Evolutionary conservation across 2,113 vertebrate species (phyloP), one percentile per base, ranked within the genome.

Genomic region (Campylomormyrus tamandua): DNA sequence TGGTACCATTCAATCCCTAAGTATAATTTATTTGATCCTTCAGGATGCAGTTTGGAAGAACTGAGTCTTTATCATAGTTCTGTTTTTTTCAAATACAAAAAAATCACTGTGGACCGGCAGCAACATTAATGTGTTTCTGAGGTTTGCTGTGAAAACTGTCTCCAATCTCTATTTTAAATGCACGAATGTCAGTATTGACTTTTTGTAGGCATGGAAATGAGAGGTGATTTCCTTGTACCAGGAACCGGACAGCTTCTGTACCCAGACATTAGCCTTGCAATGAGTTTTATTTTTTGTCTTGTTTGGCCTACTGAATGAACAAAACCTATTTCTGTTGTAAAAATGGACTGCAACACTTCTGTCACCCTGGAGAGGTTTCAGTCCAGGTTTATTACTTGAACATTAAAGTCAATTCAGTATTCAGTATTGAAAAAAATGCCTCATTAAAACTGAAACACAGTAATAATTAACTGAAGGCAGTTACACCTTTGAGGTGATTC

Each of bases 271-370:
- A 90, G 87, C 58, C 27, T 9, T 39, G 27, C 3, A 53, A 35
- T 62, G 52, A 92, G 90, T 92, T 70, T 39, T 21, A 56, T 56
- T 35, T 42, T 83, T 46, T 83, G 31, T 31, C 91, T 48, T 58
- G 88, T 91, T 90, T 91, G 74, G 91, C 46, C 91, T 88, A 58
- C 90, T 89, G 91, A 88, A 70, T 62, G 89, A 66, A 91, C 91
- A 93, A 94, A 95, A 70, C 62, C 3, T 31, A 70, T 31, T 70
- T 70, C 62, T 31, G 3, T 70, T 70, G 62, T 31, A 70, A 70
- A 70, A 70, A 70, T 70, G 10, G 3, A 24, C 19, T 42, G 42
- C 42, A 83, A 45, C 13, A 45, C 8, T 83, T 45, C 24, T 83
- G 39, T 39, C 15, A 45, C 39, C 17, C 19, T 45, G 5, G 39